These are phyloP conservation scores for Quadroppia sp. DNA, from an alignment of 2,888 invertebrate species.

Conservation along the genomic window DNA sequence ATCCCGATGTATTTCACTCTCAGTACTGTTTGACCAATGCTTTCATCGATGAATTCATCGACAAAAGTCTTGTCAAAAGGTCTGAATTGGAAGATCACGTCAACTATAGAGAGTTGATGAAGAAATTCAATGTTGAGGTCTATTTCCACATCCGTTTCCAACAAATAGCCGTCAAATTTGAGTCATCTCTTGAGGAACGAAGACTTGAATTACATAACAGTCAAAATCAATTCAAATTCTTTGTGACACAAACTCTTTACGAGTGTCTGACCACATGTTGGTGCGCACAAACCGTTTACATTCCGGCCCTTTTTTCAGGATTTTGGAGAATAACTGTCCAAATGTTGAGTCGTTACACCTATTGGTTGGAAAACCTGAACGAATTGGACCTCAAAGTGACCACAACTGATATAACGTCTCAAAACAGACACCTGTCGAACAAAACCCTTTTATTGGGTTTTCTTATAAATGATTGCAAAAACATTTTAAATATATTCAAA, in stretches of 20 bases:
- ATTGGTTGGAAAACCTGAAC: constrained; percentile 59
- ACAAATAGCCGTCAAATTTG: constrained; percentile 73
- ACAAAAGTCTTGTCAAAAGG: not conserved
- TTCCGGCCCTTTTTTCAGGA: constrained; percentile 66
- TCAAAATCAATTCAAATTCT: constrained; percentile 48
- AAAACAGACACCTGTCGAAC: not conserved
- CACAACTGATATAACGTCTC: not conserved
- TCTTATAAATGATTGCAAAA: constrained; percentile 28
- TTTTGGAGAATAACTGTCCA: constrained; percentile 86
- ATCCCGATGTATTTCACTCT: constrained; percentile 77
- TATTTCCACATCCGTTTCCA: constrained; percentile 94
- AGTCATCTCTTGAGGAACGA: constrained; percentile 53
- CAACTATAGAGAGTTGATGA: constrained; percentile 69
- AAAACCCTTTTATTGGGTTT: constrained; percentile 20
- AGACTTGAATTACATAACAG: not conserved
- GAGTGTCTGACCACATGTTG: constrained; percentile 64
- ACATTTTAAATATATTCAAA: not conserved
- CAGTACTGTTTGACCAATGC: constrained; percentile 73
- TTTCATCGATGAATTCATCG: constrained; percentile 64
- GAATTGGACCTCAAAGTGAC: constrained; percentile 5
- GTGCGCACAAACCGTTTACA: constrained; percentile 56
- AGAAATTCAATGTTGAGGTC: constrained; percentile 90
- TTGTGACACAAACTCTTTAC: constrained; percentile 58
- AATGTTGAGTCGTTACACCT: constrained; percentile 70
- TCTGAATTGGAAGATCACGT: constrained; percentile 53